Conservation (phyloP, 2,888 invertebrate species). For the Rhimphoctona megacephalus region DNA sequence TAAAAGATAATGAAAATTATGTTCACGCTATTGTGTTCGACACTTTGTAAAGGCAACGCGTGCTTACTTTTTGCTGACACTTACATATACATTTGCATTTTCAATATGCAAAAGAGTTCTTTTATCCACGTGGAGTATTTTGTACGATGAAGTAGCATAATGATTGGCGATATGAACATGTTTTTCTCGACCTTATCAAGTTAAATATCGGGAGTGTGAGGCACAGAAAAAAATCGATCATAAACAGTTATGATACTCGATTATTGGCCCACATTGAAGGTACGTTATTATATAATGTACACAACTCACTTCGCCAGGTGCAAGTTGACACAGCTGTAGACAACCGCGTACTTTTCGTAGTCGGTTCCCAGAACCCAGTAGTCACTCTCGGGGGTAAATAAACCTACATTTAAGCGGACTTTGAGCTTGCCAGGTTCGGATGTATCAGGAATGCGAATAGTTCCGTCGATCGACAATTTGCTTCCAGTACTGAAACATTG, state of each 20-base stretch:
- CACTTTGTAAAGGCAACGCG: neutral
- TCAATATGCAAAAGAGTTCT: neutral
- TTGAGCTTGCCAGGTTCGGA: constrained; percentile 87
- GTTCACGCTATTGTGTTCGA: neutral
- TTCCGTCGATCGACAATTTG: constrained; percentile 86
- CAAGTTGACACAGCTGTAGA: constrained; percentile 87
- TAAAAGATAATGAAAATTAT: neutral
- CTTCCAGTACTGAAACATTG: constrained; percentile 83
- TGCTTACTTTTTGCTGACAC: neutral
- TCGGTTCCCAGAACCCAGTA: constrained; percentile 90
- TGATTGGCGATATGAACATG: neutral
- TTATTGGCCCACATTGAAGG: constrained; percentile 16
- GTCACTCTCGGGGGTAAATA: constrained; percentile 86
- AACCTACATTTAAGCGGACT: constrained; percentile 88
- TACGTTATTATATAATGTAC: constrained; percentile 7
- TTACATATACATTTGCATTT: neutral
- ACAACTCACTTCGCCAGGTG: constrained; percentile 85
- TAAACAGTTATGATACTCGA: neutral
- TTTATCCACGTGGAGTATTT: neutral
- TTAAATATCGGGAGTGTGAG: neutral
- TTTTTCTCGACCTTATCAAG: neutral
- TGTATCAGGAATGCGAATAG: constrained; percentile 86
- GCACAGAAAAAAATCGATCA: neutral
- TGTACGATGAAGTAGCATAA: neutral
- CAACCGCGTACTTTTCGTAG: constrained; percentile 87